Base-by-base conservation (phyloP, 2,797 vertebrate genomes). In the Epinephelus coioides region DNA sequence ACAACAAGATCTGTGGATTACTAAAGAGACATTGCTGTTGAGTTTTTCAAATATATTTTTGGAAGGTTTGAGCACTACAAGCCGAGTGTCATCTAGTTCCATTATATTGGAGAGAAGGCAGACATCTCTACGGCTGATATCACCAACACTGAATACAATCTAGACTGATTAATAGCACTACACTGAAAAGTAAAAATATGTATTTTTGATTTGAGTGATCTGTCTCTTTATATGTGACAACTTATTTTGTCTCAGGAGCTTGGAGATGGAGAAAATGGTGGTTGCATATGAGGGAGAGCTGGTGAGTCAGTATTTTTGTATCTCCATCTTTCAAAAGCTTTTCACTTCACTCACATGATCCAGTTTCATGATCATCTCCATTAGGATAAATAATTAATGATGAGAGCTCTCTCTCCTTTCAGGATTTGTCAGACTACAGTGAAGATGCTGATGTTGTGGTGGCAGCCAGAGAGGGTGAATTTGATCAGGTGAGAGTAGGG, bases 401-500 rank as follows among this genome's bases (percentile, higher is more conserved):
- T 57, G 54, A 0, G 59, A 17, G 30, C 15, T 40, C 23, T 14
- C 7, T 69, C 34, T 65, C 63, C 2, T 78, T 43, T 4, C 44
- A 94, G 93, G 85, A 90, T 11, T 23, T n/a, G 12, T 55, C 69
- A 27, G 78, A 68, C 2, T 78, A 86, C 60, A 2, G 11, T 1
- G 84, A 92, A 5, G 78, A 87, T 15, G 50, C 11, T 30, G 86
- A 75, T n/a, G 10, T 72, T 14, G 1, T 75, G 38, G 49, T 25
- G 2, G 0, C 59, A 19, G 17, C 8, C 5, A 70, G 34, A 38
- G 66, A 38, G 0, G 73, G n/a, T 43, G 90, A 86, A 19, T 81
- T 85, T 53, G 81, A 93, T 90, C 81, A 90, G 91, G 93, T 95
- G 86, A 82, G 86, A 69, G 65, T 17, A 54, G n/a, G 18, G 47